Evolutionary conservation across 2,797 vertebrate genomes (phyloP).

Genomic region (Pangasius mekongensis): DNA sequence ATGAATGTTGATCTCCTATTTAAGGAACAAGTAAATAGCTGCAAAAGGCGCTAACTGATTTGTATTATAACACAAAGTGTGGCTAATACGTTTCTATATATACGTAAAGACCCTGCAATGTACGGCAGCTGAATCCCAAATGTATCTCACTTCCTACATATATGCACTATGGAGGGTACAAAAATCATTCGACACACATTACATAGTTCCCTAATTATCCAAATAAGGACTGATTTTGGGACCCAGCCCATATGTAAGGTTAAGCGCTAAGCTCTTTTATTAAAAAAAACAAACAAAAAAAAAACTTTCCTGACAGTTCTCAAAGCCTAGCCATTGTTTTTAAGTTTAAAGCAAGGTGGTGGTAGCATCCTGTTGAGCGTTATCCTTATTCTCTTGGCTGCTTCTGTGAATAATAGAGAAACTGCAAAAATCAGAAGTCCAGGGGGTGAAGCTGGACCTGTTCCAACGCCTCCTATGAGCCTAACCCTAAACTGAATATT

Average conservation of each 20-base stretch:
- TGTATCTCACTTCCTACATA: neutral
- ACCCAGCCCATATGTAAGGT: neutral
- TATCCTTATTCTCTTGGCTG: neutral
- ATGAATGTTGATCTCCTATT: neutral
- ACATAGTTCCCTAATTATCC: neutral
- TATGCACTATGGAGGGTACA: too few relatives aligned
- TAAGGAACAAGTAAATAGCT: neutral
- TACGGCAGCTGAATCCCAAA: neutral
- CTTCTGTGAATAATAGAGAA: neutral
- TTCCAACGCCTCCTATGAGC: neutral
- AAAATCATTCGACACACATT: too few relatives aligned
- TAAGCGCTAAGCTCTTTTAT: too few relatives aligned
- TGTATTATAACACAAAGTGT: too few relatives aligned
- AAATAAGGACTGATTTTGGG: neutral
- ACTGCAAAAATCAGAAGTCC: too few relatives aligned
- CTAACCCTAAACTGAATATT: neutral
- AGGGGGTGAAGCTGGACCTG: too few relatives aligned
- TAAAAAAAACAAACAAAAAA: too few relatives aligned
- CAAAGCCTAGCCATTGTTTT: neutral
- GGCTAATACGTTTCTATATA: neutral
- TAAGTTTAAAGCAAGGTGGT: neutral
- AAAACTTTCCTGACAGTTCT: too few relatives aligned
- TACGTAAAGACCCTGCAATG: too few relatives aligned
- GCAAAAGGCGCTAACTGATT: neutral
- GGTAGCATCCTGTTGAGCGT: neutral